Conservation (phyloP, 2,113 vertebrate species). For the Lagenorhynchus albirostris region DNA sequence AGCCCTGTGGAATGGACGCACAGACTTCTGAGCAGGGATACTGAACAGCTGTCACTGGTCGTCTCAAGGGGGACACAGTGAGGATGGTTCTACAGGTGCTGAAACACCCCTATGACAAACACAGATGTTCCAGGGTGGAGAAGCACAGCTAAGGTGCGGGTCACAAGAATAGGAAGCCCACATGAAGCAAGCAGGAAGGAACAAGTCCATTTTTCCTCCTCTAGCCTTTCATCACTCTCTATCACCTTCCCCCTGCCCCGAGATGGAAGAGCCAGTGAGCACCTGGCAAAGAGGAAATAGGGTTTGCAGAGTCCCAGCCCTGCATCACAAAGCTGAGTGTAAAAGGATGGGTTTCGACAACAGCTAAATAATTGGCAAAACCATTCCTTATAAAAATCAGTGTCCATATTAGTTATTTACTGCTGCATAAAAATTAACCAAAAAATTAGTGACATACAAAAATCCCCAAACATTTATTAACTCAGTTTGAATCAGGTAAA, state of each 20-base stretch:
- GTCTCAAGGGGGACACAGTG: not conserved
- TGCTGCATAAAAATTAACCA: not conserved
- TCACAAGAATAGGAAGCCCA: not conserved
- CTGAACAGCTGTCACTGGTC: not conserved
- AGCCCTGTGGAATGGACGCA: not conserved
- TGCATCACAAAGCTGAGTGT: not conserved
- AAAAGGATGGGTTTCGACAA: not conserved
- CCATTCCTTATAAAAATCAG: not conserved
- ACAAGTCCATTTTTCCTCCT: not conserved
- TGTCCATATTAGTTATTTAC: not conserved
- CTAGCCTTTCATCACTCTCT: not conserved
- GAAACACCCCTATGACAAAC: not conserved
- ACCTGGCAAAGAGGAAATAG: not conserved
- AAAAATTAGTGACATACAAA: not conserved
- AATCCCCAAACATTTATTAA: not conserved
- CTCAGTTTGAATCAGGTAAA: not conserved
- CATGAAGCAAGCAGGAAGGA: not conserved
- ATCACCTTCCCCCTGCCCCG: too few relatives aligned
- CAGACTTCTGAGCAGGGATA: not conserved
- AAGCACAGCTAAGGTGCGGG: not conserved
- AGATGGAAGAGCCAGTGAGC: not conserved
- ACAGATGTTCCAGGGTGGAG: not conserved
- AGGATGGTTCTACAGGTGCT: not conserved
- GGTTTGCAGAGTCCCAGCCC: not conserved
- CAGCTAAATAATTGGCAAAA: not conserved